These are phyloP conservation scores for Tinamus major DNA, from an alignment of 2,797 vertebrate genomes.

Conservation along the genomic window DNA sequence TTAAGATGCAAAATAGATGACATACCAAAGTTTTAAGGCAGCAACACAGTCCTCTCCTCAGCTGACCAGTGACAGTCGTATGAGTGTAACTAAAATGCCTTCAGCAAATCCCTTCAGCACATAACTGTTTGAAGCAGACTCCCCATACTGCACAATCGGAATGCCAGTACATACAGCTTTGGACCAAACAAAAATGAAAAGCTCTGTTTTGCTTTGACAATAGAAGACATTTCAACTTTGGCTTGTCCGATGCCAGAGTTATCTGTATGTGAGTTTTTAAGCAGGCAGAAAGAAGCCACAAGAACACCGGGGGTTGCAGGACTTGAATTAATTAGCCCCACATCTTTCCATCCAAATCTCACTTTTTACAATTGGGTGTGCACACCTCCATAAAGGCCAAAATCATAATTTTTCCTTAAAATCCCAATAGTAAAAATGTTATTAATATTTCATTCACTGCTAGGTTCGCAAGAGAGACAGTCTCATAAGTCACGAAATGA, in stretches of 20 bases:
- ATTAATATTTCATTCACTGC: neutral
- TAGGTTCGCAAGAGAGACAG: neutral
- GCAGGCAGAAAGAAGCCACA: fast-evolving
- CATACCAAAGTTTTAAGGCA: neutral
- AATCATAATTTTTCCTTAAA: neutral
- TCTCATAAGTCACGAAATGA: neutral
- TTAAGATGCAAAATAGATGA: neutral
- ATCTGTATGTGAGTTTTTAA: fast-evolving
- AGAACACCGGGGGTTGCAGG: fast-evolving
- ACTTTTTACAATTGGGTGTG: neutral
- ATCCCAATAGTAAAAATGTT: neutral
- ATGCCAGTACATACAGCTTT: neutral
- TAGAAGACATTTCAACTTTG: neutral
- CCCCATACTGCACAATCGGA: neutral
- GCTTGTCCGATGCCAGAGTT: neutral
- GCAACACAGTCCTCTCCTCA: fast-evolving
- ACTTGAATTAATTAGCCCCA: neutral
- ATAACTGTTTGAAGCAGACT: neutral
- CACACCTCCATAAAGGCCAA: neutral
- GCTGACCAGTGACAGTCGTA: fast-evolving
- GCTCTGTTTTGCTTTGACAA: neutral
- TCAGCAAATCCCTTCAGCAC: neutral
- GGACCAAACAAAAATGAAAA: neutral
- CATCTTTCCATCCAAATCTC: neutral
- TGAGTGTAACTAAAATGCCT: neutral